Evolutionary conservation across 2,888 invertebrate species (phyloP), one percentile per base, ranked within the genome.

Genomic region (Acleris laterana): DNA sequence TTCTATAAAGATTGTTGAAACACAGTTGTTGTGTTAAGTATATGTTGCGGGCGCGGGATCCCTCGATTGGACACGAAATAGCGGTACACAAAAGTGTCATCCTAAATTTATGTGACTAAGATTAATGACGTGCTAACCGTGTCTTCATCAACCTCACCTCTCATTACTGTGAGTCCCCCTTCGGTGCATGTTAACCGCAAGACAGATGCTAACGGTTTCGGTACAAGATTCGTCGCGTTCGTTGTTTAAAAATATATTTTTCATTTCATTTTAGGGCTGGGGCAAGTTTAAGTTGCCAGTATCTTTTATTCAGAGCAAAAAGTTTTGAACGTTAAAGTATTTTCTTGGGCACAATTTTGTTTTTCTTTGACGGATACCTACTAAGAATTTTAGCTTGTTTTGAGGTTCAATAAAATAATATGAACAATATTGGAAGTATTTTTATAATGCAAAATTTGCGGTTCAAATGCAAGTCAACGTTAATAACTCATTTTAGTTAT

Each of bases 71-170:
- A 56, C 22, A 32, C 50, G 44, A 61, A 65, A 60, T 49, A 49
- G 60, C 55, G 49, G 25, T 55, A 50, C 55, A 65, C 38, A 38
- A 55, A 60, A 52, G 51, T 67, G 69, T 53, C 69, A 56, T 42
- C 58, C 50, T 59, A 59, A 59, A 70, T 70, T 68, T 71, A 63
- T 66, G 73, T 73, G 80, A 78, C 79, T 76, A 70, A 75, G 86
- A 87, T 83, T 76, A 77, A 88, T 82, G 83, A 69, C 69, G 76
- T 75, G 79, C 79, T 88, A 87, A 87, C 82, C 79, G 79, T 79
- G 83, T 83, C 86, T 86, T 84, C 82, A 83, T 84, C 83, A 80
- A 81, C 79, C 82, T 85, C 83, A 77, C 74, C 75, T 84, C 84
- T 82, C 81, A 86, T 88, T 88, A 86, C 82, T 72, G 63, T 68